Conservation (phyloP, 1,140 invertebrate genomes). For the Cydia amplana region DNA sequence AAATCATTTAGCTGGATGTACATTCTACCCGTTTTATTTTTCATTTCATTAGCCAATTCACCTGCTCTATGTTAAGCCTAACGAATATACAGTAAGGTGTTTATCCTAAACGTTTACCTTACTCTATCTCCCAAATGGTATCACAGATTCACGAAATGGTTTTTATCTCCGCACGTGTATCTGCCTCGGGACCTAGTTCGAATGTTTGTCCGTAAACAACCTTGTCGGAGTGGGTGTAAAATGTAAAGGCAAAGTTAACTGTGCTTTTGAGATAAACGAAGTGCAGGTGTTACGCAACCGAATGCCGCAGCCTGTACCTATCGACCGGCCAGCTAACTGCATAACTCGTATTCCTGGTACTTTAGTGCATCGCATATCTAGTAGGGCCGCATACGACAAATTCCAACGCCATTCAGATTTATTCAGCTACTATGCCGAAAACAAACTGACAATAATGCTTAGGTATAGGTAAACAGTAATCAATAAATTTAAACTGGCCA, state of each 20-base stretch:
- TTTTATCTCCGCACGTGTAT: conserved; percentile 35
- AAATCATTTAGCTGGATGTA: not conserved
- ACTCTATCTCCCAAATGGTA: conserved; percentile 1
- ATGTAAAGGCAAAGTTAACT: conserved; percentile 50
- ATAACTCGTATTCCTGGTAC: conserved; percentile 38
- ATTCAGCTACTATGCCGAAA: not conserved
- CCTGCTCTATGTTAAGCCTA: not conserved
- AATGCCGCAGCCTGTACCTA: conserved; percentile 54
- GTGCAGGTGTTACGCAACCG: conserved; percentile 63
- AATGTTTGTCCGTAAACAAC: conserved; percentile 55
- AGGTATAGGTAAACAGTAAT: too few species aligned
- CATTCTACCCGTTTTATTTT: not conserved
- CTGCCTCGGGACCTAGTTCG: conserved; percentile 37
- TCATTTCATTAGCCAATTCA: not conserved
- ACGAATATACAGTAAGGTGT: not conserved
- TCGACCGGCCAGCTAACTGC: conserved; percentile 59
- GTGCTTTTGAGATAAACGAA: conserved; percentile 51
- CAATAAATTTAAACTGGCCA: too few species aligned
- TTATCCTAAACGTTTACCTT: not conserved
- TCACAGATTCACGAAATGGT: conserved; percentile 28
- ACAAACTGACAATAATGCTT: not conserved
- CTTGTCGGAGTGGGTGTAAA: conserved; percentile 49
- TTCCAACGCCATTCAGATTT: conserved; percentile 12
- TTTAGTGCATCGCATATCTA: conserved; percentile 16
- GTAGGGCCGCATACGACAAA: not conserved